Conservation (phyloP, 1,140 invertebrate species). For the Schlechtendalia chinensis region DNA sequence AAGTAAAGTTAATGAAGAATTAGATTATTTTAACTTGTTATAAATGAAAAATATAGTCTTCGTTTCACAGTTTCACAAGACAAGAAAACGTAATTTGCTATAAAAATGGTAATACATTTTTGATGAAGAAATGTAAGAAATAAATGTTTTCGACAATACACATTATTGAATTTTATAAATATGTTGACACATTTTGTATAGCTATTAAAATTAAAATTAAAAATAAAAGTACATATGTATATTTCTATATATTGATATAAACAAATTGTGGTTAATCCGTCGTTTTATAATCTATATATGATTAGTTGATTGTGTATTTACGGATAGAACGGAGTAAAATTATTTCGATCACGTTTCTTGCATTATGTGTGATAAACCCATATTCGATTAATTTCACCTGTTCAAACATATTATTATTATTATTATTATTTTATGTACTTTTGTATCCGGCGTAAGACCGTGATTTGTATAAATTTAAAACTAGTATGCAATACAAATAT, state of each 20-base stretch:
- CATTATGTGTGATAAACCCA: background rate
- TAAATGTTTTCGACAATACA: background rate
- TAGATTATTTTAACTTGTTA: conserved; percentile 12
- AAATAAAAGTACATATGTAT: no score
- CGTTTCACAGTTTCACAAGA: background rate
- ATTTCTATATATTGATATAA: no score
- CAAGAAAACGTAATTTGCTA: background rate
- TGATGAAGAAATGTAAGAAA: background rate
- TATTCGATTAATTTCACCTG: background rate
- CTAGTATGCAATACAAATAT: background rate
- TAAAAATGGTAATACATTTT: background rate
- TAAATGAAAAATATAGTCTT: conserved; percentile 1
- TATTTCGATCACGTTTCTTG: conserved; percentile 1
- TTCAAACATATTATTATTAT: background rate
- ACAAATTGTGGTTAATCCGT: background rate
- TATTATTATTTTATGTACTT: background rate
- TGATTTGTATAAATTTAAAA: background rate
- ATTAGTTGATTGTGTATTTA: background rate
- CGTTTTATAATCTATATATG: background rate
- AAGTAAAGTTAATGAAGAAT: conserved; percentile 36
- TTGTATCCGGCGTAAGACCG: background rate
- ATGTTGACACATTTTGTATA: background rate
- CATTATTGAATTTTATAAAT: background rate
- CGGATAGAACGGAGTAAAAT: background rate
- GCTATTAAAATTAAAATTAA: background rate